Base-by-base conservation (phyloP, 2,888 invertebrate genomes). In the Chaitophorus viminalis region DNA sequence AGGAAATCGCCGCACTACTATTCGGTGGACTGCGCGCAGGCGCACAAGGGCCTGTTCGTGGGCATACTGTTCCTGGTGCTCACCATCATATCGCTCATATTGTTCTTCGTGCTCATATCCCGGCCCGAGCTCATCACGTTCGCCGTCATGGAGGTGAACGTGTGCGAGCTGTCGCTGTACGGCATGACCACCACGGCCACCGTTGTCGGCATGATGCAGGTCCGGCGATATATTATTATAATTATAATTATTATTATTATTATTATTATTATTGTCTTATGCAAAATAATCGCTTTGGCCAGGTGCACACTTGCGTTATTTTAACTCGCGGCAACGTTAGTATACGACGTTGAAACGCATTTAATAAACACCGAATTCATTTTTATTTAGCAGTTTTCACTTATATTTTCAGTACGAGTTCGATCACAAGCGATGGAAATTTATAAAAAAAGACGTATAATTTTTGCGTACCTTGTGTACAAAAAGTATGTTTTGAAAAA, bases 21-120 rank as follows among this genome's bases (percentile, higher is more conserved):
- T 92, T 96, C 96, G 85, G 97, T 98, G 9, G 98, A 98, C 91
- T 98, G 98, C 91, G 96, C 97, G 0, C 93, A 97, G 89, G 97
- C 98, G 0, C 98, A 98, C 92, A 97, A 97, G 92, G 98, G 98
- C 0, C 93, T 98, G 8, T 98, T 98, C 91, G 95, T 97, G 89
- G 97, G 97, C 70, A 97, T 97, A 89, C 92, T 97, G 74, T 94
- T 97, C 77, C 93, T 98, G 76, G 97, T 98, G 31, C 93, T 97
- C 77, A 97, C 97, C 33, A 97, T 98, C 90, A 97, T 98, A 91
- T 97, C 97, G 6, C 93, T 98, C 85, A 97, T 98, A 90, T 93
- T 97, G 68, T 98, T 98, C 92, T 97, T 97, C 91, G 97, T 98
- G 72, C 93, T 98, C 52, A 95, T 97, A 90, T 95, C 95, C 11